Evolutionary conservation across 1,140 invertebrate genomes (phyloP), one percentile per base, ranked within the genome.

Genomic region (Trichoplusia ni): DNA sequence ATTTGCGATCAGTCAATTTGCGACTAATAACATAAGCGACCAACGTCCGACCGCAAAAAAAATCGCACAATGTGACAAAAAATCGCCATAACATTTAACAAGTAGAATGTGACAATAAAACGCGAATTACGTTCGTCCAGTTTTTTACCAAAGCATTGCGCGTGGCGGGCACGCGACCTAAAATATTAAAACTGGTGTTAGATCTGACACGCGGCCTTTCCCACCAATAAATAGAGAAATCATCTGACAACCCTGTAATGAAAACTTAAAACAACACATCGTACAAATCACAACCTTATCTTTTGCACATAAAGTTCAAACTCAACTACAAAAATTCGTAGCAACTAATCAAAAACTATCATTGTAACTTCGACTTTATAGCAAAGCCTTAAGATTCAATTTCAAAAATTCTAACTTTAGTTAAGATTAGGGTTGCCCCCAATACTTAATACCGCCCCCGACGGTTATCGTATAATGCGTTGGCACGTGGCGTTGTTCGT

Each of bases 101-200:
- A 80, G 75, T 74, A 77, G 81, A 86, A 84, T 85, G 78, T 68
- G 68, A 75, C 85, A 89, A 89, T 90, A 89, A 87, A 89, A 90
- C 70, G 80, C 76, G 86, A 82, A 89, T 90, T 86, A 85, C 79
- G 67, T 31, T 62, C 74, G 76, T 82, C 65, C 79, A 87, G 81
- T 89, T 90, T 90, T 90, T 90, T 90, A 86, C 82, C 88, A 89
- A 90, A 89, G 88, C 46, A 46, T 0, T 9, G 23, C 86, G 74
- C 86, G 88, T 86, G 88, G 19, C 70, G 0, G 66, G 0, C 88
- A 82, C 88, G 86, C 74, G 88, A 53, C 74, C 49, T 60, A 79
- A 86, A 89, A 89, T 90, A 90, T 90, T 90, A 90, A 89, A 90
- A 88, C 85, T 89, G 81, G 88, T 90, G 88, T 90, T 85, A 89